phyloP scores from a whole-genome alignment of 2,797 vertebrate genomes.

The Acrossocheilus wenchowensis region DNA sequence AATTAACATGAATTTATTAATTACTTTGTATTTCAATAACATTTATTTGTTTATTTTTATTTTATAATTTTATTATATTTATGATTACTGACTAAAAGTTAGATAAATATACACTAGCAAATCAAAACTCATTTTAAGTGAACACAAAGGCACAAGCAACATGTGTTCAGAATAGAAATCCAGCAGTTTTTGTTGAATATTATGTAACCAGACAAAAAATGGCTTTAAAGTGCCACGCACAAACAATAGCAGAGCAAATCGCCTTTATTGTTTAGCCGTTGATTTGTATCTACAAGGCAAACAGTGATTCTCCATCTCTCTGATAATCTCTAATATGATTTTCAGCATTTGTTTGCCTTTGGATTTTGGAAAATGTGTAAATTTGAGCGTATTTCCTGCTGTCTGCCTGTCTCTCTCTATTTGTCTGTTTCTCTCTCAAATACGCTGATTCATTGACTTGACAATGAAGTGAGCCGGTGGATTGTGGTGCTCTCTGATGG shows the following conservation, averaged over 20 bases:
- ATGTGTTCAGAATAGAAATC: not conserved
- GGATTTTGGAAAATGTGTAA: slow-evolving; percentile 9
- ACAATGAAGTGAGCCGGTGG: slow-evolving; percentile 60
- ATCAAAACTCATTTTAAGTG: not conserved
- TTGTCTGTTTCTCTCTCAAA: slow-evolving; percentile 49
- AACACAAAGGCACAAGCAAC: not conserved
- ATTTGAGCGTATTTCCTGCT: not conserved
- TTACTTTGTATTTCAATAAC: not conserved
- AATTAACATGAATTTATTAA: not conserved
- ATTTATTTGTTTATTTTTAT: not conserved
- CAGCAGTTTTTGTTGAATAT: not conserved
- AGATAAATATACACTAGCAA: not conserved
- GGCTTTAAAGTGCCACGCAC: not conserved
- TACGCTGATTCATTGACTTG: slow-evolving; percentile 60
- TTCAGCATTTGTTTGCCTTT: not conserved
- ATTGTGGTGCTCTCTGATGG: slow-evolving; percentile 53
- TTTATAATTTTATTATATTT: not conserved
- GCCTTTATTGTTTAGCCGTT: not conserved
- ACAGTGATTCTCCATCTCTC: not conserved
- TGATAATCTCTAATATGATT: slow-evolving; percentile 13
- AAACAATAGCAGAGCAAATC: slow-evolving; percentile 1
- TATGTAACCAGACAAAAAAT: not conserved
- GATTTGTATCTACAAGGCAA: slow-evolving; percentile 2
- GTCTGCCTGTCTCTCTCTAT: slow-evolving; percentile 44
- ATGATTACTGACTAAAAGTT: not conserved